Percentiles rank a stretch among this genome's conserved stretches.
These are phyloP conservation scores for Bubalus kerabau DNA, from an alignment of 2,113 vertebrate genomes.

Conservation along the genomic window DNA sequence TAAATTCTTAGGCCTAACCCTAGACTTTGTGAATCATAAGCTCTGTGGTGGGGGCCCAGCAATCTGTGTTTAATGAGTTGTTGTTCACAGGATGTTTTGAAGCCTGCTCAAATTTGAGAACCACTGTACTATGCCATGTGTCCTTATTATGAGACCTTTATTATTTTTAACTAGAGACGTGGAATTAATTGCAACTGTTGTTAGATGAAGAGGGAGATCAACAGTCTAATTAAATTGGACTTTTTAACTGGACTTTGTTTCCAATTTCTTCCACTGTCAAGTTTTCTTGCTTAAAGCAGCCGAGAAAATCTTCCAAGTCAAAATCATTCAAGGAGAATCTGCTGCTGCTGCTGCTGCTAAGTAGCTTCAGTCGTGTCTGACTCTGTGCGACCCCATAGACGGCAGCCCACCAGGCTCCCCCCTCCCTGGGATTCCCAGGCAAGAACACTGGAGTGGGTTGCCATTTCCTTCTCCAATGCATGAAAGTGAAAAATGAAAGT, in stretches of 20 bases:
- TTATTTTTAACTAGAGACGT: not conserved
- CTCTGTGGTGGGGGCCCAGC: not conserved
- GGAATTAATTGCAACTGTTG: not conserved
- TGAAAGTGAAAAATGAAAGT: too few species aligned
- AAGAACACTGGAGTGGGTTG: too few species aligned
- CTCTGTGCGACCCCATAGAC: too few species aligned
- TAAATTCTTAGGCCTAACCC: not conserved
- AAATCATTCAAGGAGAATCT: not conserved
- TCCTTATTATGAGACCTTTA: not conserved
- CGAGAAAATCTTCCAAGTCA: not conserved
- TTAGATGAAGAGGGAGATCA: not conserved
- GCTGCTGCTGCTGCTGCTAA: not conserved
- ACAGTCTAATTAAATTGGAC: not conserved
- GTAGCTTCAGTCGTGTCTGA: too few species aligned
- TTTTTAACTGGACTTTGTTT: not conserved
- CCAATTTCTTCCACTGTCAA: not conserved
- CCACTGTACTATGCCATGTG: not conserved
- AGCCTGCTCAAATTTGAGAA: not conserved
- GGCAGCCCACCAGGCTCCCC: too few species aligned
- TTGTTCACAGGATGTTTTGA: not conserved
- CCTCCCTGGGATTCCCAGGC: too few species aligned
- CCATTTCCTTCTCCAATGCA: too few species aligned
- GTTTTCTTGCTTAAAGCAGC: not conserved
- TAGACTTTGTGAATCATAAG: not conserved
- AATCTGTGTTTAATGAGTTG: not conserved